These are phyloP conservation scores for Euschistus heros DNA, from an alignment of 1,140 invertebrate genomes.

Conservation along the genomic window DNA sequence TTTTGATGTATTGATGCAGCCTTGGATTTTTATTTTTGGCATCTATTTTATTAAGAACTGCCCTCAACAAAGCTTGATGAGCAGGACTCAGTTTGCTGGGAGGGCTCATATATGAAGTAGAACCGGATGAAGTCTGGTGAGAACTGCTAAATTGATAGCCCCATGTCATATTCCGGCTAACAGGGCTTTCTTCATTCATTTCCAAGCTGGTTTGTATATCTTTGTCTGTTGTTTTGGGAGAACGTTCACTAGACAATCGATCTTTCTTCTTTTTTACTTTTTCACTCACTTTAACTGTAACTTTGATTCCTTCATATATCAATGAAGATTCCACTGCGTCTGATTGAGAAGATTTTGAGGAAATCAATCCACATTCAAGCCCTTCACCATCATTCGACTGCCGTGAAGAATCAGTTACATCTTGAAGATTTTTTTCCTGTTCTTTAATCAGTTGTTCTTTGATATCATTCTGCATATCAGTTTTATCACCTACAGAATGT, in stretches of 20 bases:
- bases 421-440: no score
- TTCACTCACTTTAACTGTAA: slow-evolving; percentile 14
- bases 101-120: slow-evolving; percentile 22
- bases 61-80: slow-evolving; percentile 13
- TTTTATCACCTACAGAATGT: no score
- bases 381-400: no score
- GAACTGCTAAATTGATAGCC: neutral
- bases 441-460: no score
- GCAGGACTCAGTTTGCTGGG: slow-evolving; percentile 17
- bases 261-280: slow-evolving; percentile 9
- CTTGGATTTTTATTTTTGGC: slow-evolving; percentile 19
- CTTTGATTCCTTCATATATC: slow-evolving; percentile 17
- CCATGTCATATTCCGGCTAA: neutral
- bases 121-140: neutral
- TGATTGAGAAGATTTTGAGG: neutral
- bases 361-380: no score
- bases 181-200: neutral
- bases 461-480: no score
- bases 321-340: slow-evolving; percentile 1
- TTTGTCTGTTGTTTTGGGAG: neutral
- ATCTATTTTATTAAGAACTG: slow-evolving; percentile 9
- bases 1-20: slow-evolving; percentile 12
- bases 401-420: no score
- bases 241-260: no score
- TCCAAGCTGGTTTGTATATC: neutral